Evolutionary conservation across 2,113 vertebrate species (phyloP).

Genomic region (Brachyistius frenatus): DNA sequence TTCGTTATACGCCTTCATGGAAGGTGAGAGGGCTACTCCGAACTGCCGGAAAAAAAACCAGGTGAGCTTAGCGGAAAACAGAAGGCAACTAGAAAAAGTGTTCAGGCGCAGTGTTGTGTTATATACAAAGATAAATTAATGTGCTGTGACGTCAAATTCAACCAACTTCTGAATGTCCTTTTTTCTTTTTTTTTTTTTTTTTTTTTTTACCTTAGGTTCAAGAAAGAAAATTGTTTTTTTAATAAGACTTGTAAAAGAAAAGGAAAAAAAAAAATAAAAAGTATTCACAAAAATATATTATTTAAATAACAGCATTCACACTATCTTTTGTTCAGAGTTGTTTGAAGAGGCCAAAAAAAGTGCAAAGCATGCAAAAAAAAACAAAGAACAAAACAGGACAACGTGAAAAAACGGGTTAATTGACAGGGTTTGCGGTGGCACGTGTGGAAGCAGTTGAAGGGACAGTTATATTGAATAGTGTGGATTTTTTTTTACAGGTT

Average conservation of each 20-base stretch:
- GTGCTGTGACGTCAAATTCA: conserved; percentile 40
- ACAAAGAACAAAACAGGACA: conserved; percentile 48
- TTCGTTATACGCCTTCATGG: conserved; percentile 81
- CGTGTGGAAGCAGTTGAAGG: conserved; percentile 1
- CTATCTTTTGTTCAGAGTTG: conserved; percentile 8
- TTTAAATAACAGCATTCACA: conserved; percentile 41
- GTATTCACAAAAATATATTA: conserved; percentile 53
- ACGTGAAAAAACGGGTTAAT: neutral
- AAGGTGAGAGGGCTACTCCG: conserved; percentile 81
- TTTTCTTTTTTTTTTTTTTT: no score
- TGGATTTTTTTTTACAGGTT: no score
- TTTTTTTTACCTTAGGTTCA: conserved; percentile 11
- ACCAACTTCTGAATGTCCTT: conserved; percentile 13
- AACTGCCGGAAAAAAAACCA: conserved; percentile 56
- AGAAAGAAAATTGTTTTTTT: conserved; percentile 33
- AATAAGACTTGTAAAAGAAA: conserved; percentile 78
- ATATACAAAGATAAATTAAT: conserved; percentile 67
- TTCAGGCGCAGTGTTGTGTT: conserved; percentile 12
- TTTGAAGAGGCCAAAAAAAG: conserved; percentile 54
- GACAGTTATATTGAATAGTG: neutral
- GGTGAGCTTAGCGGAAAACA: conserved; percentile 32
- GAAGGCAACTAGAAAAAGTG: conserved; percentile 8
- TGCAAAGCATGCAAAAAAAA: conserved; percentile 69
- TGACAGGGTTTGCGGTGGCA: no score
- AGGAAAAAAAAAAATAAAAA: conserved; percentile 52